Base-by-base conservation (phyloP, 2,888 invertebrate species). In the Lasioglossum leucozonium region DNA sequence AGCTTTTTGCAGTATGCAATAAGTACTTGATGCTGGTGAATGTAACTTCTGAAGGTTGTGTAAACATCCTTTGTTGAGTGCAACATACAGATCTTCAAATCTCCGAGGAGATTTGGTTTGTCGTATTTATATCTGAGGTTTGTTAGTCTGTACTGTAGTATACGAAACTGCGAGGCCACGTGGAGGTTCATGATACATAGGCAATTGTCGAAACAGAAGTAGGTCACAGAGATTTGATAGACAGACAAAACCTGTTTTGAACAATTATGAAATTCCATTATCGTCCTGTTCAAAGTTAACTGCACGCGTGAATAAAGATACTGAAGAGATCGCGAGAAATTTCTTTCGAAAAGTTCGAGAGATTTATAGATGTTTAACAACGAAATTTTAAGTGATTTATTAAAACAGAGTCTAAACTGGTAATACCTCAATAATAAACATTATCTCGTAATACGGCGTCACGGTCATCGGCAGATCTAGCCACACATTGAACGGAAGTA, bases 161-260 rank as follows among this genome's bases (percentile, higher is more conserved):
- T 91, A 42, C 88, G 85, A 85, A 92, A 92, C 73, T 92, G 92
- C 6, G 89, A 90, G 11, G 87, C 85, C 0, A 77, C 62, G 72
- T 91, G 86, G 3, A 91, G 77, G 65, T 90, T 91, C 18, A 91
- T 72, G 1, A 91, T 74, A 67, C 84, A 88, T 8, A 92, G 69
- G 8, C 88, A 82, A 67, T 89, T 91, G 74, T 92, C 92, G 81
- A 92, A 92, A 76, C 88, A 91, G 67, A 89, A 83, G 72, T 88
- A 92, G 55, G 88, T 80, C 22, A 92, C 58, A 30, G 85, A 89
- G 11, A 82, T n/a, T 72, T 88, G 81, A 58, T 81, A 65, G 73
- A 81, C 42, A 34, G 85, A 81, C 34, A 91, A 51, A 6, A 62
- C 62, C 62, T 62, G 30, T 30, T 62, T 16, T n/a, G 13, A 13